Base-by-base conservation (phyloP, 2,888 invertebrate genomes). In the Nowickia ferox region DNA sequence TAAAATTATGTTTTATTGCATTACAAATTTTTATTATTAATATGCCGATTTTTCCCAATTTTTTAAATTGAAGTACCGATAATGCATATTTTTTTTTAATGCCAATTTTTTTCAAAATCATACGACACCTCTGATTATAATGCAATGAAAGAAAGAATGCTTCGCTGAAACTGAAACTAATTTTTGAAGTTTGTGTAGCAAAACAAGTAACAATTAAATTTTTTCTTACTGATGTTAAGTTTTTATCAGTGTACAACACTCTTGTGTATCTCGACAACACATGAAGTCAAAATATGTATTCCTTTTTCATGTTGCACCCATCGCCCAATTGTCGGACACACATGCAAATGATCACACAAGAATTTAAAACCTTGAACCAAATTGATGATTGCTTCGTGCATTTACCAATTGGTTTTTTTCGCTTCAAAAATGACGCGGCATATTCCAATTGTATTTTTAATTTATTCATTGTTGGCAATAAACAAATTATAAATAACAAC, bases 291-390 rank as follows among this genome's bases (percentile, higher is more conserved):
- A 65, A 19, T 51, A 30, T 30, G 30, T 30, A 69, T 69, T 59
- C 72, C 63, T 87, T 74, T 71, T 79, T 88, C 89, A 87, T 87
- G 88, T 88, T 89, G 89, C 89, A 89, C 89, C 87, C 90, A 90
- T 89, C 87, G 89, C 59, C 53, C 80, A 65, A 71, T 65, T 61
- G 53, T 61, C 30, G n/a, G 61, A 38, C 44, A 55, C 53, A 38
- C 44, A 55, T 17, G 53, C 42, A 65, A 48, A 17, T 6, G 9
- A 53, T 42, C 48, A 44, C 8, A 55, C 46, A 63, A 63, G 3
- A 72, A 53, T 11, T 22, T 42, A 19, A 22, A 48, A 51, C 30
- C 8, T 66, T 46, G 55, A 65, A 51, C 46, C 8, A 63, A 84
- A 51, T 68, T 74, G 59, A 61, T 71, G 55, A 10, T 66, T 46